Base-by-base conservation (phyloP, 2,888 invertebrate species). In the Xylota sylvarum region DNA sequence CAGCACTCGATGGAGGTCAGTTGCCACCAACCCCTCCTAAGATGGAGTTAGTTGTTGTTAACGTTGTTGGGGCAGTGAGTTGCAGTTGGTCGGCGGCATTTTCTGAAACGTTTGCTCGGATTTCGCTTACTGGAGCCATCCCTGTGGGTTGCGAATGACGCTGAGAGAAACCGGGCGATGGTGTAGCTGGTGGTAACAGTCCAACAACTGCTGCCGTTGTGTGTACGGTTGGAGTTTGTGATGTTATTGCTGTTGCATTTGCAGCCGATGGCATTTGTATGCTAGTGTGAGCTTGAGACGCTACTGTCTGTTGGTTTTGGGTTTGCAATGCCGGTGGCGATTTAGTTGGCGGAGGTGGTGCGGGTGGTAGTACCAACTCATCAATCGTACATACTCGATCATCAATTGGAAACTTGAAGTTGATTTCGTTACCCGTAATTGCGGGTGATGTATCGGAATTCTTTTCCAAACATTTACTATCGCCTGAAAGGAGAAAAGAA, bases 391-490 rank as follows among this genome's bases (percentile, higher is more conserved):
- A 93, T 58, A 93, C 92, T 62, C 92, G 91, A 89, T 92, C 92
- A 84, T 92, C 92, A 74, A 94, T 92, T 40, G 94, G 94, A 91
- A 94, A 94, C 90, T 94, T 94, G 89, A 94, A 94, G 91, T 93
- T 94, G 88, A 94, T 94, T 90, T 94, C 94, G 79, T 91, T 92
- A 87, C 89, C 90, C 62, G 69, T 88, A 82, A 89, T 88, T 35
- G 83, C 77, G 23, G 69, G 83, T 62, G 90, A 88, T 79, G 89
- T 81, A 82, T 91, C 92, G 78, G 90, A 88, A 89, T 89, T 91
- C 89, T 92, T 92, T 88, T 92, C 92, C 89, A 92, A 90, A 89
- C 92, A 91, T 90, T 92, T 92, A 37, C 90, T 89, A 48, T 91
- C 91, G 89, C 92, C 92, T 92, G 88, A 43, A 81, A 62, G 62